Conservation (phyloP, 2,888 invertebrate species). For the Boloria selene region DNA sequence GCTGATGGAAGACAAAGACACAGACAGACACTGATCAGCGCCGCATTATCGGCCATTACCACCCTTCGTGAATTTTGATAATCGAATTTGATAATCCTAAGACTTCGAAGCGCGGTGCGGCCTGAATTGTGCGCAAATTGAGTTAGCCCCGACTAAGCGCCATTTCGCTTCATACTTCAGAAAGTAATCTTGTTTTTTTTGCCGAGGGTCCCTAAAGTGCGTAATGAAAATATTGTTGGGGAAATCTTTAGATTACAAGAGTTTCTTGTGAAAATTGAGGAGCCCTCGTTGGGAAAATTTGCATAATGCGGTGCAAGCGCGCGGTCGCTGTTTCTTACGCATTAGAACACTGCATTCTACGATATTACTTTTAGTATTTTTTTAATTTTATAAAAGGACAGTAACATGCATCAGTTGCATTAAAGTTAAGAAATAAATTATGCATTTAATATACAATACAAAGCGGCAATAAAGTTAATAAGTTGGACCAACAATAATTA, state of each 20-base stretch:
- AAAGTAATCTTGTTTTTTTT: conserved; percentile 60
- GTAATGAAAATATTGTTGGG: conserved; percentile 50
- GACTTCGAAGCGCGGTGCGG: conserved; percentile 46
- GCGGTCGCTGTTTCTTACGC: neutral
- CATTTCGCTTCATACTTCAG: conserved; percentile 56
- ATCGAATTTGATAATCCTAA: conserved; percentile 54
- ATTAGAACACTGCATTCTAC: too few relatives aligned
- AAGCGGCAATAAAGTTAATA: too few relatives aligned
- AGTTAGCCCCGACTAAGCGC: conserved; percentile 59
- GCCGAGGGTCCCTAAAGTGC: conserved; percentile 40
- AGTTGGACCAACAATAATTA: too few relatives aligned
- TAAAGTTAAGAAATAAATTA: too few relatives aligned
- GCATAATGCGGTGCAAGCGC: conserved; percentile 19
- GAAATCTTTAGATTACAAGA: conserved; percentile 39
- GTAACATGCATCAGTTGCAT: too few relatives aligned
- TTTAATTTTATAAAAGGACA: too few relatives aligned
- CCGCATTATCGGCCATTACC: conserved; percentile 54
- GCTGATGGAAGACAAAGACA: conserved; percentile 13
- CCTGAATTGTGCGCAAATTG: conserved; percentile 55
- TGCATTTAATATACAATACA: too few relatives aligned
- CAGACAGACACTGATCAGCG: conserved; percentile 45
- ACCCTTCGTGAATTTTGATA: conserved; percentile 53
- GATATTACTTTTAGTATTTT: too few relatives aligned
- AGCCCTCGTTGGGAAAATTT: conserved; percentile 10
- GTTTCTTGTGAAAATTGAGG: conserved; percentile 27